These are phyloP conservation scores for Lasioglossum pauxillum DNA, from an alignment of 2,888 invertebrate species.

Conservation along the genomic window DNA sequence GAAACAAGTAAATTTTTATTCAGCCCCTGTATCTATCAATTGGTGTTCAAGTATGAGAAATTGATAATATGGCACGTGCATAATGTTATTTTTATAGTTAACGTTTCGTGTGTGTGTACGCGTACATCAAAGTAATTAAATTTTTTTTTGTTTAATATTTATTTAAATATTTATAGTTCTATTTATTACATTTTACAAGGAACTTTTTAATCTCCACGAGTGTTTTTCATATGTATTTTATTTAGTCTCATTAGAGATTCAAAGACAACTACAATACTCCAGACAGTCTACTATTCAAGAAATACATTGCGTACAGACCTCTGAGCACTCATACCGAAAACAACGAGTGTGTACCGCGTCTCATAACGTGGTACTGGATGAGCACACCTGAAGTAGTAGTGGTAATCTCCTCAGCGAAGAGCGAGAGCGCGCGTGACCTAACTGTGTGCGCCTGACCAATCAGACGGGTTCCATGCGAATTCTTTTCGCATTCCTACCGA, in stretches of 20 bases:
- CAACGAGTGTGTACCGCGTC: neutral
- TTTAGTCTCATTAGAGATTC: slow-evolving; percentile 47
- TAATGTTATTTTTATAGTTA: no score
- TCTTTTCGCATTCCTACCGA: neutral
- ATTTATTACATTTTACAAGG: neutral
- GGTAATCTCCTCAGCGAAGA: no score
- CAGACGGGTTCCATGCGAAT: neutral
- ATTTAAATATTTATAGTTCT: neutral
- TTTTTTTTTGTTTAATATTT: neutral
- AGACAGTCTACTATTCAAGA: slow-evolving; percentile 34
- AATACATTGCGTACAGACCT: slow-evolving; percentile 41
- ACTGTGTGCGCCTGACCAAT: neutral
- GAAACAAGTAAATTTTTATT: no score
- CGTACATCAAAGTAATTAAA: neutral
- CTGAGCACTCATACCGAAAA: slow-evolving; percentile 30
- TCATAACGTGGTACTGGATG: neutral
- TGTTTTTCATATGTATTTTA: slow-evolving; percentile 48
- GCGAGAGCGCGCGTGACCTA: neutral
- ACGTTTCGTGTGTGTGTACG: no score
- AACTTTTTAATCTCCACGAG: neutral
- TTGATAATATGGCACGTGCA: no score
- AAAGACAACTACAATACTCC: slow-evolving; percentile 47
- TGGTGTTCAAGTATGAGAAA: no score
- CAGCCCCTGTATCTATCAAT: no score
- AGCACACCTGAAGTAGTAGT: no score